phyloP scores from a whole-genome alignment of 2,113 vertebrate species.

The Dryoscopus gambensis region DNA sequence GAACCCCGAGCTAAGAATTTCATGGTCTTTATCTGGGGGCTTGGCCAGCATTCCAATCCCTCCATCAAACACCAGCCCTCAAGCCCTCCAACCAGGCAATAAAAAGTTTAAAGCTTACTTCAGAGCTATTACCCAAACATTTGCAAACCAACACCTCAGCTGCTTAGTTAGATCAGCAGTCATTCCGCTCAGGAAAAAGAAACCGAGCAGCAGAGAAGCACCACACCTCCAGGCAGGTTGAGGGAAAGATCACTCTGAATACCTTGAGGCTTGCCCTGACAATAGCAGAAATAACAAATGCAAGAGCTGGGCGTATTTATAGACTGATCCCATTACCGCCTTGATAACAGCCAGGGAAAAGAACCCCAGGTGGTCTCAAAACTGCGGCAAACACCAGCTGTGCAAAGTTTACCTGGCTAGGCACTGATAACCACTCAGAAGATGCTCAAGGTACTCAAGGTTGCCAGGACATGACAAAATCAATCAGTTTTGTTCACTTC shows the following conservation, averaged over 20 bases:
- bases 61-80: background rate
- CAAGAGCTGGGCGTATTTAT: background rate
- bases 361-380: background rate
- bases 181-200: background rate
- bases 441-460: background rate
- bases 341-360: background rate
- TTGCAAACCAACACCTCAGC: background rate
- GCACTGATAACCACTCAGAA: background rate
- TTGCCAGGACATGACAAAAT: background rate
- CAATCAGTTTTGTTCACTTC: background rate
- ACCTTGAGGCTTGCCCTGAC: background rate
- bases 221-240: background rate
- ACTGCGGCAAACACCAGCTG: background rate
- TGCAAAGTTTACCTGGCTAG: background rate
- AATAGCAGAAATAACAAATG: background rate
- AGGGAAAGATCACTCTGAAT: background rate
- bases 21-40: background rate
- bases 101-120: constrained; percentile 30
- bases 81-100: background rate
- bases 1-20: background rate
- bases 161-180: background rate
- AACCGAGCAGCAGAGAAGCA: background rate
- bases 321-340: background rate
- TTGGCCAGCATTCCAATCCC: background rate
- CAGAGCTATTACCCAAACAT: background rate